A percentile compares a stretch with the other conserved stretches of the same genome.
Evolutionary conservation across 2,113 vertebrate genomes (phyloP).

Genomic region (Brienomyrus brachyistius): DNA sequence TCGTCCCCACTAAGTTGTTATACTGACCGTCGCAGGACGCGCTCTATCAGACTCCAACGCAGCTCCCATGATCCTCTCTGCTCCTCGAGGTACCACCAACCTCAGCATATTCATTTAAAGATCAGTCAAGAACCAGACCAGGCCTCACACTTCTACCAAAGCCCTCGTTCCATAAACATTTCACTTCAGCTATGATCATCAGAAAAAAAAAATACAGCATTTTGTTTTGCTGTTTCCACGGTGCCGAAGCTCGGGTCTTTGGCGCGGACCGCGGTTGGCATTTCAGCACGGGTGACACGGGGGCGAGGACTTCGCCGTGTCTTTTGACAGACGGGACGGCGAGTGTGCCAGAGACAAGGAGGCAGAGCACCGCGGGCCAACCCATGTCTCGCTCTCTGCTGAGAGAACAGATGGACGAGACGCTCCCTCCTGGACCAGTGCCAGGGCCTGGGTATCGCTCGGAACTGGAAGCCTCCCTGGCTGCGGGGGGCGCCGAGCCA

Average conservation of each 20-base stretch:
- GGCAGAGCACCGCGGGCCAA: not conserved
- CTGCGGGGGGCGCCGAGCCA: not conserved
- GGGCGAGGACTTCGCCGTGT: not conserved
- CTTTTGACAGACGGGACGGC: conserved; percentile 2
- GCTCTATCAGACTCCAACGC: not conserved
- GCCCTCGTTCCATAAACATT: not conserved
- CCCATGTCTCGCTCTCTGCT: conserved; percentile 15
- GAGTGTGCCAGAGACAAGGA: not conserved
- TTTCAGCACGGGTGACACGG: not conserved
- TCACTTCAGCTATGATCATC: not conserved
- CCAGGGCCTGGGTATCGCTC: conserved; percentile 25
- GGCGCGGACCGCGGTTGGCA: not conserved
- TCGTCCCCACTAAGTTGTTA: conserved; percentile 19
- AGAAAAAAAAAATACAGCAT: not conserved
- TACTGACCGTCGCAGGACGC: not conserved
- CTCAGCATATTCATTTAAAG: not conserved
- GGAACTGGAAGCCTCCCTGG: conserved; percentile 13
- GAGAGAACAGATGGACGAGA: conserved; percentile 35
- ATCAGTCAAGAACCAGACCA: not conserved
- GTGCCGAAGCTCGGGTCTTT: not conserved
- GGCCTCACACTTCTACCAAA: not conserved
- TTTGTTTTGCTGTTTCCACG: not conserved
- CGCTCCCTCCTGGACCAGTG: conserved; percentile 23
- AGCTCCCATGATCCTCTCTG: not conserved
- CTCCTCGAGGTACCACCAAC: not conserved